Conservation (phyloP, 1,140 invertebrate species). For the Gryllus bimaculatus region DNA sequence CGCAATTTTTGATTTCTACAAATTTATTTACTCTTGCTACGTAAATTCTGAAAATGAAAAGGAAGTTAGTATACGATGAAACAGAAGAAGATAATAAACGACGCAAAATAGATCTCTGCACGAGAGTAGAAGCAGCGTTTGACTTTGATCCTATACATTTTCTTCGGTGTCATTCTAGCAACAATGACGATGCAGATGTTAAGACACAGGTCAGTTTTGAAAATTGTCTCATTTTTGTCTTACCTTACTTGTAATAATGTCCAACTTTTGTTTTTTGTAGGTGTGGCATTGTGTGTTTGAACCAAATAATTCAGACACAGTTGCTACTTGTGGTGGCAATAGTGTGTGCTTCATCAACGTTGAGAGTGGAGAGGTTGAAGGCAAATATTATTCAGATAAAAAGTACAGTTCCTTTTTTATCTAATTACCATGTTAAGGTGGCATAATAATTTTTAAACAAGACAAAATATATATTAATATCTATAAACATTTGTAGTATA, state of each 20-base stretch:
- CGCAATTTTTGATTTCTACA: too few species aligned
- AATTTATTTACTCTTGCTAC: too few species aligned
- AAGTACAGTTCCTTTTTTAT: not conserved
- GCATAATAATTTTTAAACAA: too few species aligned
- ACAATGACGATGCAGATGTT: not conserved
- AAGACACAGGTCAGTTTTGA: not conserved
- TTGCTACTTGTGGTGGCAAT: constrained; percentile 44
- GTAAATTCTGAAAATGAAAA: not conserved
- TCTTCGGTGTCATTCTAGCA: not conserved
- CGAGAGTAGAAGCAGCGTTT: not conserved
- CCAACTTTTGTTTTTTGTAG: constrained; percentile 22
- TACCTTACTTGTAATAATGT: not conserved
- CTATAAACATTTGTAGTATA: too few species aligned
- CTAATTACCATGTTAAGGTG: too few species aligned
- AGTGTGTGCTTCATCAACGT: constrained; percentile 42
- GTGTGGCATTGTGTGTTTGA: constrained; percentile 43
- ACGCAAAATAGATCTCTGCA: not conserved
- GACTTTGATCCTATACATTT: not conserved
- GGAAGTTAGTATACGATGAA: not conserved
- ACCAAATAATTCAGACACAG: constrained; percentile 32
- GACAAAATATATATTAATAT: too few species aligned
- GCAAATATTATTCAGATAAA: constrained; percentile 33
- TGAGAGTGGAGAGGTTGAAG: constrained; percentile 36
- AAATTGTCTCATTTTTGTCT: too few species aligned
- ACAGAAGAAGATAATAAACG: not conserved